Conservation (phyloP, 2,113 vertebrate genomes). For the Gila orcuttii region DNA sequence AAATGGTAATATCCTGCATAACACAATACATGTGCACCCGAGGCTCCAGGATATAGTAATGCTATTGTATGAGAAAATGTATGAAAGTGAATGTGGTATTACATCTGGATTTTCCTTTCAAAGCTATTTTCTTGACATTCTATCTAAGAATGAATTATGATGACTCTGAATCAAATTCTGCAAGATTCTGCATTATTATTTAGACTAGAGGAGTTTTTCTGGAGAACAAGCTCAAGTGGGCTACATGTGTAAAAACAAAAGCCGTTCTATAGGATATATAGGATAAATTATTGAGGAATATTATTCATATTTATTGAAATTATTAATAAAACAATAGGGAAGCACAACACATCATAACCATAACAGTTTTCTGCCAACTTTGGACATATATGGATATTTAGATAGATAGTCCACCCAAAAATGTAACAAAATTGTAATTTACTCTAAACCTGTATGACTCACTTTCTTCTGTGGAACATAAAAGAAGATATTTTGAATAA, state of each 20-base stretch:
- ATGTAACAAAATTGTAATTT: background rate
- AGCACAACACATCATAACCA: background rate
- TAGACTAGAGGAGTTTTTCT: background rate
- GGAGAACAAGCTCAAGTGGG: background rate
- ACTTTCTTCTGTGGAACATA: too few species aligned
- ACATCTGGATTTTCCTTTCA: background rate
- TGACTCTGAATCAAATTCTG: background rate
- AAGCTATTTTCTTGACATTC: slow-evolving; percentile 7
- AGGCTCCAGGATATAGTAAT: slow-evolving; percentile 1
- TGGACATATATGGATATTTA: background rate
- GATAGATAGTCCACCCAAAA: background rate
- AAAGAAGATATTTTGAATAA: too few species aligned
- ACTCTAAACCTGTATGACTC: background rate
- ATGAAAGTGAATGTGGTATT: slow-evolving; percentile 17
- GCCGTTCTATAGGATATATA: background rate
- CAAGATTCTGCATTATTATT: background rate
- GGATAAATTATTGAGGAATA: background rate
- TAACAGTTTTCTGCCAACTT: background rate
- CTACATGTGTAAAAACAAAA: background rate
- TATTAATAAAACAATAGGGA: background rate
- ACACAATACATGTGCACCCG: background rate
- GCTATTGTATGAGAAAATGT: background rate
- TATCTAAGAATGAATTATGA: slow-evolving; percentile 3
- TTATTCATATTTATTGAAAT: background rate
- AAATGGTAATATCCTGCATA: background rate